Evolutionary conservation across 2,888 invertebrate species (phyloP).

Genomic region (Cremastobaeus sp.): DNA sequence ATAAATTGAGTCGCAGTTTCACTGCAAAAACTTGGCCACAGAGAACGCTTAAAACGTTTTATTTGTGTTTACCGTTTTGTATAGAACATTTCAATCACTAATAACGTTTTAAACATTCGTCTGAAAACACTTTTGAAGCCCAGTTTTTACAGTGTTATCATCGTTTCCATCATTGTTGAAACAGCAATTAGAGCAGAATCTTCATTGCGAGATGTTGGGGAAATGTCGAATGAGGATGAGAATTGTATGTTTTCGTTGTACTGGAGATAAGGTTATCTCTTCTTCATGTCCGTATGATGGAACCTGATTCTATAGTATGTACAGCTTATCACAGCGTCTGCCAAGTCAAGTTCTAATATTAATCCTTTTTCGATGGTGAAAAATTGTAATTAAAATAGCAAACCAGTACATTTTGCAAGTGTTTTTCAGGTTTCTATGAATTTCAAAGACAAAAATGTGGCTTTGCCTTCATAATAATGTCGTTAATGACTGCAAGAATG

Average conservation of each 20-base stretch:
- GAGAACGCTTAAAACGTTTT: neutral
- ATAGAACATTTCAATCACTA: no score
- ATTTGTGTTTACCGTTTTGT: no score
- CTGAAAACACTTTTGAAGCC: no score
- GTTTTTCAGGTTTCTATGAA: neutral
- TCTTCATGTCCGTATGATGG: neutral
- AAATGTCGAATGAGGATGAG: neutral
- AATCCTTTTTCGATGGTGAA: neutral
- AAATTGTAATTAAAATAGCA: slow-evolving; percentile 5
- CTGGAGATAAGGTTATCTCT: slow-evolving; percentile 7
- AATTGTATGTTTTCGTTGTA: neutral
- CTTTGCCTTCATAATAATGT: slow-evolving; percentile 7
- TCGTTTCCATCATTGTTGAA: slow-evolving; percentile 13
- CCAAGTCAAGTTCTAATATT: neutral
- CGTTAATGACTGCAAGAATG: slow-evolving; percentile 19
- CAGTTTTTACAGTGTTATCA: neutral
- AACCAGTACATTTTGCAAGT: neutral
- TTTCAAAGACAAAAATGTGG: neutral
- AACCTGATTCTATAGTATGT: slow-evolving; percentile 1
- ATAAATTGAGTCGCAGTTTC: neutral
- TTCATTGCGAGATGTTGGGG: neutral
- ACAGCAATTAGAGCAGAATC: slow-evolving; percentile 1
- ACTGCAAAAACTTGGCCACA: neutral
- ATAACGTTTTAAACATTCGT: no score
- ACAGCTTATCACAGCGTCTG: neutral